Evolutionary conservation across 2,797 vertebrate genomes (phyloP).

Genomic region (Podarcis lilfordi): DNA sequence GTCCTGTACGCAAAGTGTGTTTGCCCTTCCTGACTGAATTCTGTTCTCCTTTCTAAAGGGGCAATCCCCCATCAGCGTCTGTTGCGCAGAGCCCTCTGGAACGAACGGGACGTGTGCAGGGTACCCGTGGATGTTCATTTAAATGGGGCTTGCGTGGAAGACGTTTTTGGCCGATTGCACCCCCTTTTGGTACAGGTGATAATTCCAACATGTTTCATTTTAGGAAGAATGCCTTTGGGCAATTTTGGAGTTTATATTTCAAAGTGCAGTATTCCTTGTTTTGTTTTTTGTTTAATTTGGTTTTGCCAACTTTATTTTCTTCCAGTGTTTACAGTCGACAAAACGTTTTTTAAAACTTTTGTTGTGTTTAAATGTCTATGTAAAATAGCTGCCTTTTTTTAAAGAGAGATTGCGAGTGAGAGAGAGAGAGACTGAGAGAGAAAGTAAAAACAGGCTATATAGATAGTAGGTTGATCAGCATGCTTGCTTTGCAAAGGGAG

Average conservation of each 20-base stretch:
- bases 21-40: slow-evolving; percentile 73
- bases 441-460: slow-evolving; percentile 66
- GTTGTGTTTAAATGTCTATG: slow-evolving; percentile 82
- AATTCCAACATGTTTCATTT: slow-evolving; percentile 15
- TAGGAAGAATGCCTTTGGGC: slow-evolving; percentile 77
- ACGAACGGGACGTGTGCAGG: neutral
- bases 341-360: slow-evolving; percentile 75
- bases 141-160: neutral
- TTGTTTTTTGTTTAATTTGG: slow-evolving; percentile 31
- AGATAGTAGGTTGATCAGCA: slow-evolving; percentile 82
- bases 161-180: accelerated
- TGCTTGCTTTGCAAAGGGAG: slow-evolving; percentile 86
- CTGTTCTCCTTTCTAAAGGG: slow-evolving; percentile 57
- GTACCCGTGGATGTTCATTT: neutral
- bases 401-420: neutral
- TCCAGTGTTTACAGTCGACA: slow-evolving; percentile 83
- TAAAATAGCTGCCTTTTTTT: slow-evolving; percentile 83
- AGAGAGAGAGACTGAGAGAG: neutral
- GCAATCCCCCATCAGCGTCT: accelerated
- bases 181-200: slow-evolving; percentile 29
- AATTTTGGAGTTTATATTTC: slow-evolving; percentile 78
- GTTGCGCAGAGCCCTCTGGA: neutral
- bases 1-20: slow-evolving; percentile 75
- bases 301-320: slow-evolving; percentile 77
- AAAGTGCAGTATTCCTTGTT: slow-evolving; percentile 81